Conservation (phyloP, 1,140 invertebrate species). For the Microvelia longipes region DNA sequence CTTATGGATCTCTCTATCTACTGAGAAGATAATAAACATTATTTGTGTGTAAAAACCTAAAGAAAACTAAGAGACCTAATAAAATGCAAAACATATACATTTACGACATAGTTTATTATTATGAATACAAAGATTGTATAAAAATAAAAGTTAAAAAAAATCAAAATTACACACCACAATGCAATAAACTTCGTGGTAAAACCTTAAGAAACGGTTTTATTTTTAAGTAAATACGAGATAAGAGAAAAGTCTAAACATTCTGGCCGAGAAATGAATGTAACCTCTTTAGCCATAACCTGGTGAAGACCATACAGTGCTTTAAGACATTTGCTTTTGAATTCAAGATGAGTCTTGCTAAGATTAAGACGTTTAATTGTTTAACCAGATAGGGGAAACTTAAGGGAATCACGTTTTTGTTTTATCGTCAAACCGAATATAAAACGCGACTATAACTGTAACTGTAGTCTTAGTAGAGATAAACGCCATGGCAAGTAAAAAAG, state of each 20-base stretch:
- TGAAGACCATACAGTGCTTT: not conserved
- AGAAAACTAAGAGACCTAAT: too few species aligned
- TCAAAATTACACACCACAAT: too few species aligned
- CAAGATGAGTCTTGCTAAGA: not conserved
- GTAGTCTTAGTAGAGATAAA: not conserved
- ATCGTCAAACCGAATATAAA: not conserved
- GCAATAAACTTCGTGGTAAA: too few species aligned
- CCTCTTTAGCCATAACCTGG: not conserved
- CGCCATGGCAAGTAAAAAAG: not conserved
- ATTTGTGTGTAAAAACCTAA: too few species aligned
- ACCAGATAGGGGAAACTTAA: not conserved
- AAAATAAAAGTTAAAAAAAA: too few species aligned
- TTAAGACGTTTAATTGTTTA: constrained; percentile 1
- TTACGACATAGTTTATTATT: too few species aligned
- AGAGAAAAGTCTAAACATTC: not conserved
- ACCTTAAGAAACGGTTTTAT: too few species aligned
- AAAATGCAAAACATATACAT: too few species aligned
- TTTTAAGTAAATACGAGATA: too few species aligned
- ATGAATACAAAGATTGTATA: too few species aligned
- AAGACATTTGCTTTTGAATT: not conserved
- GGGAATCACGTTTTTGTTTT: constrained; percentile 2
- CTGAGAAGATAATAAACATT: too few species aligned
- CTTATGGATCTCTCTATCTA: too few species aligned
- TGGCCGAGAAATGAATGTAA: not conserved
- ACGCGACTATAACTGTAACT: not conserved